Conservation (phyloP, 1,140 invertebrate species). For the Metaphire vulgaris region DNA sequence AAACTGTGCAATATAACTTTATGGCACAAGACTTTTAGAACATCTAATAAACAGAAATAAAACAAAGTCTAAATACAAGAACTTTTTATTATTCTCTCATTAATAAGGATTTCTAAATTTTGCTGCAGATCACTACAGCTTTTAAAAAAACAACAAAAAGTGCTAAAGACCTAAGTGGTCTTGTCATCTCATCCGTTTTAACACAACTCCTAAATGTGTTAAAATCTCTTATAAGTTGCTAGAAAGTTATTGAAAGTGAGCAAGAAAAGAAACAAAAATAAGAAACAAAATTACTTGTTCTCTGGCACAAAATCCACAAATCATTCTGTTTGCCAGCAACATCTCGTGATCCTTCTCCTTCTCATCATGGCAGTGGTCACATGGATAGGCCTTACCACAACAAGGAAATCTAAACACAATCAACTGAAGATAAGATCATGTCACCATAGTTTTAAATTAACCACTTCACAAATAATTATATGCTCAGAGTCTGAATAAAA, state of each 20-base stretch:
- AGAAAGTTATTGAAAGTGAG: not conserved
- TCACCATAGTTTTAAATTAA: too few relatives aligned
- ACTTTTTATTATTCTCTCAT: too few relatives aligned
- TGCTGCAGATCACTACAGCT: not conserved
- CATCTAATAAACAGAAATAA: too few relatives aligned
- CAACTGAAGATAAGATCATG: not conserved
- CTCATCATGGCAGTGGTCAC: slow-evolving; percentile 52
- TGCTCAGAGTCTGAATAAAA: too few relatives aligned
- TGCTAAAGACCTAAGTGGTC: not conserved
- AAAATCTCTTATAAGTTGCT: not conserved
- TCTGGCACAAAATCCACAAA: slow-evolving; percentile 53
- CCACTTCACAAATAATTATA: too few relatives aligned
- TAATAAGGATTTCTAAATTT: too few relatives aligned
- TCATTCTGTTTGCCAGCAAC: slow-evolving; percentile 50
- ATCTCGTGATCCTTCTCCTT: slow-evolving; percentile 51
- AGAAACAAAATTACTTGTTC: slow-evolving; percentile 44
- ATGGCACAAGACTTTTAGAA: not conserved
- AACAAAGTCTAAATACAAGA: too few relatives aligned
- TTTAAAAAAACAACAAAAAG: too few relatives aligned
- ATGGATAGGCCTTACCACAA: slow-evolving; percentile 52
- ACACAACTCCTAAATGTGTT: not conserved
- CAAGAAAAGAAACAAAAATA: not conserved
- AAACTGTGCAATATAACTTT: not conserved
- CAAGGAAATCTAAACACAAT: slow-evolving; percentile 53
- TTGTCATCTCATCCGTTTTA: not conserved